Evolutionary conservation across 2,797 vertebrate genomes (phyloP).

Genomic region (Propithecus perrieri): DNA sequence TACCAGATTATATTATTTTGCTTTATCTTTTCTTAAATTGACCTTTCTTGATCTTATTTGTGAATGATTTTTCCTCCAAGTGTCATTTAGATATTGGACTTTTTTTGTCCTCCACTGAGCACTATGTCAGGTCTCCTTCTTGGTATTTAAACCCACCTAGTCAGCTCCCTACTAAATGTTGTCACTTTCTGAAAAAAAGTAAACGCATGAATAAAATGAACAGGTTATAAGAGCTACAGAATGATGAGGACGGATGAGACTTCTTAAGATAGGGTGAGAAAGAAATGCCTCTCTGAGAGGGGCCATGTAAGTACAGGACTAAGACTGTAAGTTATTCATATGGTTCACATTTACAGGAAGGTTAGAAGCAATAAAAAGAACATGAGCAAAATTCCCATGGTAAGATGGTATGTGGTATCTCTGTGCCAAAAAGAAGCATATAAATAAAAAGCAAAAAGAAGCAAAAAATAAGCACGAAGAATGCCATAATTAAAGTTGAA

Average conservation of each 20-base stretch:
- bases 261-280: not conserved
- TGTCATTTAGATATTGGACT: not conserved
- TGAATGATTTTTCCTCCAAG: not conserved
- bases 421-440: not conserved
- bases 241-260: not conserved
- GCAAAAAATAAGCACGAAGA: not conserved
- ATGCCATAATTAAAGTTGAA: not conserved
- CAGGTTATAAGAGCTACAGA: not conserved
- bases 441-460: not conserved
- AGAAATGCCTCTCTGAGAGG: not conserved
- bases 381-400: not conserved
- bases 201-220: not conserved
- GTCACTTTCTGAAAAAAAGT: not conserved
- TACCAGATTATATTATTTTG: not conserved
- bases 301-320: not conserved
- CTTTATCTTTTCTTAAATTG: not conserved
- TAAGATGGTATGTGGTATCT: not conserved
- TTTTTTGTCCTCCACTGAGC: not conserved
- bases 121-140: not conserved
- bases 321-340: not conserved
- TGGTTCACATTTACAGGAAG: not conserved
- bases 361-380: not conserved
- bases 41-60: not conserved
- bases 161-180: not conserved
- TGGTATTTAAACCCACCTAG: not conserved